Evolutionary conservation across 2,113 vertebrate genomes (phyloP).

Genomic region (Scalopus aquaticus): DNA sequence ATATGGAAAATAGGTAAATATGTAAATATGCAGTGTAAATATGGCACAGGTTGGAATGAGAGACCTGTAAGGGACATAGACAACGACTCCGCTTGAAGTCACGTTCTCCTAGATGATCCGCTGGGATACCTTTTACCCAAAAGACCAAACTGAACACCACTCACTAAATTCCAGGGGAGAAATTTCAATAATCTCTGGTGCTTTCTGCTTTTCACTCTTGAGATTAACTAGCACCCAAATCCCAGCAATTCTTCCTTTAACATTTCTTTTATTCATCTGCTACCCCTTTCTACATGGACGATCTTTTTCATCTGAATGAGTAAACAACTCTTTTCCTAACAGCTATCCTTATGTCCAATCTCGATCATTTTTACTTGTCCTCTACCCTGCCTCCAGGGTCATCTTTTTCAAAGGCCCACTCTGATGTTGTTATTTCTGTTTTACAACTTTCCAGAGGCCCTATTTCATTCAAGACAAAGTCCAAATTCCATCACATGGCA

Average conservation of each 20-base stretch:
- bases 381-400: neutral
- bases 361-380: neutral
- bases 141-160: neutral
- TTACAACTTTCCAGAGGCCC: neutral
- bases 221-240: neutral
- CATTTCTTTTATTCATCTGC: neutral
- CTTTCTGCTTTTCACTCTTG: neutral
- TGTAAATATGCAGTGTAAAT: neutral
- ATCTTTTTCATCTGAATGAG: neutral
- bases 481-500: neutral
- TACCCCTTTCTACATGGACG: neutral
- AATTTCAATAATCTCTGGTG: neutral
- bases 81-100: accelerated
- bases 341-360: neutral
- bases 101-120: neutral
- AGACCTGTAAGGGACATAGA: neutral
- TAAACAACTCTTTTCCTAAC: neutral
- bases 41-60: neutral
- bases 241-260: neutral
- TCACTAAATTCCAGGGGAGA: neutral
- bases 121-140: neutral
- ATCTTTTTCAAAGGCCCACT: neutral
- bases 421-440: neutral
- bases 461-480: neutral
- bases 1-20: neutral